Base-by-base conservation (phyloP, 2,888 invertebrate species). In the Seira sanloemensis region DNA sequence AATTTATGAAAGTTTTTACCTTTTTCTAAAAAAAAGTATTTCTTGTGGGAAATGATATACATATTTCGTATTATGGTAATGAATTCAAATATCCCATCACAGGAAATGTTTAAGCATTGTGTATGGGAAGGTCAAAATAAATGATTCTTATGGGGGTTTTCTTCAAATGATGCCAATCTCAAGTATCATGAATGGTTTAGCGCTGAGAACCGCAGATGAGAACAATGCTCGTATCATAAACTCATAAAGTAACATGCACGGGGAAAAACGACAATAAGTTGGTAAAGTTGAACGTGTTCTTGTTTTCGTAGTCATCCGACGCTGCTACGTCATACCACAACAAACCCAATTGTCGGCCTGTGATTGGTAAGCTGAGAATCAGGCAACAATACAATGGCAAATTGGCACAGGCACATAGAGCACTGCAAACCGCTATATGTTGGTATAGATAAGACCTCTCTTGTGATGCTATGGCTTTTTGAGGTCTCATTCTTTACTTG, bases 351-450 rank as follows among this genome's bases (percentile, higher is more conserved):
- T 81, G 81, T 50, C 71, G 71, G 72, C 81, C 71, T 71, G 68
- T 50, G 58, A 81, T 81, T 81, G 81, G 81, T 71, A 62, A 21
- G 9, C n/a, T 25, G 46, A 81, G 7, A 81, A 69, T 76, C 81
- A 81, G 62, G 76, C 81, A 25, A 72, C 37, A 23, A 68, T 68
- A 25, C 68, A 77, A 54, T 77, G 27, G 77, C 68, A 21, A 77
- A 54, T 77, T 67, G 77, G 68, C 67, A 77, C 75, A 75, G 66
- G 37, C 19, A 69, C 67, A 24, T 67, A 27, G 18, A 27, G 19
- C 25, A 68, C 19, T 19, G 27, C n/a, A n/a, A n/a, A n/a, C n/a
- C n/a, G n/a, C n/a, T n/a, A n/a, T n/a, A n/a, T n/a, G n/a, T n/a
- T n/a, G n/a, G n/a, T n/a, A n/a, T n/a, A n/a, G n/a, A n/a, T n/a